Base-by-base conservation (phyloP, 2,888 invertebrate species). In the Mongoloraphidia duomilia region DNA sequence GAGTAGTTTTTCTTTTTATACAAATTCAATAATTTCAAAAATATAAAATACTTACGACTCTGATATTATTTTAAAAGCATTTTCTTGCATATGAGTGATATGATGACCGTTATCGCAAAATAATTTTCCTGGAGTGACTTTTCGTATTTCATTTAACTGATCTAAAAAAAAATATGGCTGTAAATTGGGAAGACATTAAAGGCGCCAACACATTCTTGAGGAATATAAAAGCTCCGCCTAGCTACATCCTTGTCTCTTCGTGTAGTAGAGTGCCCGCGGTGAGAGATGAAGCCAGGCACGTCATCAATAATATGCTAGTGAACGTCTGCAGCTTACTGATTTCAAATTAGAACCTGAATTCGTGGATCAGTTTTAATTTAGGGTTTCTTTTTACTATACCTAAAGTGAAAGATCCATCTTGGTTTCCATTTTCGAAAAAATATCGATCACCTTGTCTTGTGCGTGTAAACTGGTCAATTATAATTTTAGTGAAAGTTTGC, bases 401-500 rank as follows among this genome's bases (percentile, higher is more conserved):
- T 59, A 74, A 70, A 3, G 81, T 80, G 57, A 87, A 85, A 26
- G 79, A 79, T 37, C 67, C 69, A 2, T 72, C 66, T 41, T 76
- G 72, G 50, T 77, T 73, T 6, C 79, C 77, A 56, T 80, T 79
- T 65, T 87, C 88, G 59, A 78, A 92, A 78, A 89, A 93, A 67
- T 77, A 91, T 52, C 92, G 74, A 67, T 94, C 94, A 0, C 89
- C 90, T 8, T 79, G 83, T 58, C 91, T 77, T 0, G 91, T 84
- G 54, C 87, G 75, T 62, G 80, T 84, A 70, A 93, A 93, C 68
- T 93, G 92, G 61, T 86, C 86, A 0, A 84, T 83, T 4, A 93
- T 68, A 55, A 94, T 83, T 62, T 92, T 92, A 3, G 89, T 74
- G 74, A 85, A 91, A 0, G 92, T 91, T 1, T 92, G 92, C 0